Percentiles rank a stretch among this genome's conserved stretches.
phyloP scores from a whole-genome alignment of 2,797 vertebrate species.

The Clarias laeviceps region DNA sequence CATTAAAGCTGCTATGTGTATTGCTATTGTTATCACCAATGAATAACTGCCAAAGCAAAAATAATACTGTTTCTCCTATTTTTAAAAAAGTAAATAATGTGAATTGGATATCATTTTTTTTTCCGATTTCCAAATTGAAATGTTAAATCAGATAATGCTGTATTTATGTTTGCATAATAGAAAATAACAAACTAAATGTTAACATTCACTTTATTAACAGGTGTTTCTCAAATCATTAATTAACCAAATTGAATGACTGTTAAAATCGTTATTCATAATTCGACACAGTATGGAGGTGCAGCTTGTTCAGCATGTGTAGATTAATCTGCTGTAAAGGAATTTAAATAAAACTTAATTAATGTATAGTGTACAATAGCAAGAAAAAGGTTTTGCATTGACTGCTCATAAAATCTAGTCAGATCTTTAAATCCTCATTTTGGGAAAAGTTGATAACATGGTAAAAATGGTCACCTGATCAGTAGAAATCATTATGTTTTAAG shows the following conservation, averaged over 20 bases:
- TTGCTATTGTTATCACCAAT: neutral
- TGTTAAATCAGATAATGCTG: neutral
- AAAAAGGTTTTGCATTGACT: neutral
- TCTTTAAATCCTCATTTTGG: neutral
- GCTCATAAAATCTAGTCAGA: neutral
- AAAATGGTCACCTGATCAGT: too few species aligned
- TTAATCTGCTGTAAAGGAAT: neutral
- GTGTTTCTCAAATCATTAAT: neutral
- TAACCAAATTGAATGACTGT: neutral
- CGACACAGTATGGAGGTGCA: neutral
- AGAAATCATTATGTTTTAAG: neutral
- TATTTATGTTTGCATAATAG: neutral
- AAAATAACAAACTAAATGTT: neutral
- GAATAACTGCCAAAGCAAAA: neutral
- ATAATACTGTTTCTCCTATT: neutral
- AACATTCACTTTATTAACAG: neutral
- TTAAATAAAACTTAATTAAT: neutral
- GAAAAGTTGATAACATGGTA: neutral
- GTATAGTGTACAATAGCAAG: neutral
- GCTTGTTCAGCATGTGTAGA: neutral
- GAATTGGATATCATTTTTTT: neutral
- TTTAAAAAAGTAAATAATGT: neutral
- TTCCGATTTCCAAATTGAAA: neutral
- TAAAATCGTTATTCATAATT: neutral
- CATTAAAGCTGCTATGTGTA: too few species aligned